Evolutionary conservation across 1,140 invertebrate genomes (phyloP).

Genomic region (Magallana angulata): DNA sequence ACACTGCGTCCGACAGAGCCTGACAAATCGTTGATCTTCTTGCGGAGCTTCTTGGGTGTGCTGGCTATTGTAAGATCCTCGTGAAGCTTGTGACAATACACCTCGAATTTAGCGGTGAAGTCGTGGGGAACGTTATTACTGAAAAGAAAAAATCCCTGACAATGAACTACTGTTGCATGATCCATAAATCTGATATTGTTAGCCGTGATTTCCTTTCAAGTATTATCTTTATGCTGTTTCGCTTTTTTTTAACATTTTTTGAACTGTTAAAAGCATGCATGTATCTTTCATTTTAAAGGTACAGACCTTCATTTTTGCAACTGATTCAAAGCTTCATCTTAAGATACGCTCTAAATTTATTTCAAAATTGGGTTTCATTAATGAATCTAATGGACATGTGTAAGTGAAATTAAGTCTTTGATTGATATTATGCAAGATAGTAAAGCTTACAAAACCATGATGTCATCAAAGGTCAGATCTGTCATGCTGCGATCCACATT

Average conservation of each 20-base stretch:
- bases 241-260: not conserved
- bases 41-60: slow-evolving; percentile 85
- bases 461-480: slow-evolving; percentile 86
- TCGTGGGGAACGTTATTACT: slow-evolving; percentile 84
- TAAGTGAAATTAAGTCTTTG: too few relatives aligned
- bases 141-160: slow-evolving; percentile 67
- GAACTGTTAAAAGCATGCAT: too few relatives aligned
- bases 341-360: too few relatives aligned
- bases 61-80: slow-evolving; percentile 86
- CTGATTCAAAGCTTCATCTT: too few relatives aligned
- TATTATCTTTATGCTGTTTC: not conserved
- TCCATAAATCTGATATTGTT: not conserved
- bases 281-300: too few relatives aligned
- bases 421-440: not conserved
- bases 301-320: too few relatives aligned
- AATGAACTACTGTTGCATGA: not conserved
- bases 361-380: too few relatives aligned
- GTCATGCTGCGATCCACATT: slow-evolving; percentile 86
- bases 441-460: slow-evolving; percentile 85
- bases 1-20: slow-evolving; percentile 86
- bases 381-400: too few relatives aligned
- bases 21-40: slow-evolving; percentile 83
- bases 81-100: slow-evolving; percentile 86
- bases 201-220: not conserved
- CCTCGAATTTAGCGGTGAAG: slow-evolving; percentile 85